phyloP scores from a whole-genome alignment of 2,113 vertebrate genomes.

The Dasyornis broadbenti region DNA sequence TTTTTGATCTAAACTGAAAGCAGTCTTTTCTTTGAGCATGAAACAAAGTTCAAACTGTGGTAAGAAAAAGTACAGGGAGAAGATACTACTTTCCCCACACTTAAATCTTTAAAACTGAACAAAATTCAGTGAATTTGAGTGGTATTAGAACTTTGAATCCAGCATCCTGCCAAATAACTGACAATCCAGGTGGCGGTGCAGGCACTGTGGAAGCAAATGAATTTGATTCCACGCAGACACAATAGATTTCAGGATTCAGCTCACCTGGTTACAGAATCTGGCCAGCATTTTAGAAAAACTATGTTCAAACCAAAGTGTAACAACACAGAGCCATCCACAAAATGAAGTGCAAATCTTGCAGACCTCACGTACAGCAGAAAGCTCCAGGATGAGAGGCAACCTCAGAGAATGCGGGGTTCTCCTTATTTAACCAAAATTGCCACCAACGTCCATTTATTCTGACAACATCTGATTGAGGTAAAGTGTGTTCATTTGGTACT shows the following conservation, averaged over 20 bases:
- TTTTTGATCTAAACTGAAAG: background rate
- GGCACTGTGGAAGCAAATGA: background rate
- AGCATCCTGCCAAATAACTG: background rate
- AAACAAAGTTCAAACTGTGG: rapidly evolving
- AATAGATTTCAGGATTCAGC: background rate
- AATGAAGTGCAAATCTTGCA: background rate
- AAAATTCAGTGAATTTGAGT: background rate
- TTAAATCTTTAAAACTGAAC: background rate
- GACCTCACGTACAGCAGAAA: background rate
- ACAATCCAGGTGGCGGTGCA: background rate
- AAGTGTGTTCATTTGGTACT: background rate
- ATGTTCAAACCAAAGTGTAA: background rate
- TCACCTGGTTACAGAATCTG: background rate
- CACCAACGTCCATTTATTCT: background rate
- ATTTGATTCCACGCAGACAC: background rate
- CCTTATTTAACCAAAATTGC: background rate
- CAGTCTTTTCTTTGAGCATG: background rate
- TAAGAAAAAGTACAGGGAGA: background rate
- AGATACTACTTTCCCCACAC: background rate
- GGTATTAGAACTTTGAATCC: background rate
- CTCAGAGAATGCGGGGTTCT: rapidly evolving
- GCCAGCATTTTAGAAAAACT: background rate
- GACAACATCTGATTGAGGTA: background rate
- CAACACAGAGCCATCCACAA: background rate
- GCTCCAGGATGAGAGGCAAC: background rate